Evolutionary conservation across 2,888 invertebrate genomes (phyloP), one percentile per base, ranked within the genome.

Genomic region (Arctia plantaginis): DNA sequence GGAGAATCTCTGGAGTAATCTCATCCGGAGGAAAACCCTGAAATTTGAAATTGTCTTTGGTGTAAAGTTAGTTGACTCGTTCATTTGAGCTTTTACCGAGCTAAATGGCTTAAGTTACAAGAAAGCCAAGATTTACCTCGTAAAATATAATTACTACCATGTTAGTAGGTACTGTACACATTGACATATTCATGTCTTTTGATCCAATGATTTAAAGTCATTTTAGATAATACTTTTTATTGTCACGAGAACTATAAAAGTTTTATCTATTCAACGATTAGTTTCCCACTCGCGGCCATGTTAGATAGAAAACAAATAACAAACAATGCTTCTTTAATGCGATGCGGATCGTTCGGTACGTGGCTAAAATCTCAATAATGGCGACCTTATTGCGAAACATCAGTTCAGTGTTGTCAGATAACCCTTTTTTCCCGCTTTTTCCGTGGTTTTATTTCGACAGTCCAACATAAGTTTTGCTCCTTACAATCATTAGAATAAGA

Each of bases 321-420:
- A 55, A 55, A 55, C 55, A 55, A 55, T 55, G n/a, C 10, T n/a
- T 23, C n/a, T n/a, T 0, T n/a, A 55, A 55, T 23, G n/a, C n/a
- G 55, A 55, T 6, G n/a, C n/a, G 55, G 55, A 55, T 55, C 55
- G 55, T 55, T 55, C 23, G n/a, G 55, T 55, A n/a, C 47, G 44
- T 44, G 44, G 44, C 44, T 44, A 44, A 44, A 51, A 51, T 51
- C 23, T 51, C 23, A 51, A 47, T 6, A 23, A 51, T 20, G 47
- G 47, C 20, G 20, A 23, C 47, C 20, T 20, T 51, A 51, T 51
- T 20, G 47, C 47, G 47, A 51, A 51, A 15, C 47, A 23, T 55
- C 55, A 55, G n/a, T 55, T 55, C n/a, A n/a, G 55, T 55, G 55
- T 55, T 55, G 12, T n/a, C 55, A 55, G n/a, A 55, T 55, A 55